Conservation (phyloP, 2,113 vertebrate species). For the Sapayoa aenigma region DNA sequence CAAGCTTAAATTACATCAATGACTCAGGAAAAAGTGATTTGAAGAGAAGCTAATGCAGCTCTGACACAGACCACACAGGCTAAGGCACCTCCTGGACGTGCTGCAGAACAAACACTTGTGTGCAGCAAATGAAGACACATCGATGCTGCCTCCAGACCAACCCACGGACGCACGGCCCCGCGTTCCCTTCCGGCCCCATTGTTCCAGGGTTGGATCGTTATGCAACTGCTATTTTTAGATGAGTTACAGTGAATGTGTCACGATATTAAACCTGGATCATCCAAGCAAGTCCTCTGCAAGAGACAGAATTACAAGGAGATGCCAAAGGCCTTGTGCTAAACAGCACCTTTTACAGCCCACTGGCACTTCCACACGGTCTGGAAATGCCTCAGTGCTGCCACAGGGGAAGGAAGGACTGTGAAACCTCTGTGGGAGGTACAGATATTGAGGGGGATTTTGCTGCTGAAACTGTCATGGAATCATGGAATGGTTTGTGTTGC, state of each 20-base stretch:
- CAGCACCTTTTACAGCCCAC: background rate
- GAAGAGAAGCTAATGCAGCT: background rate
- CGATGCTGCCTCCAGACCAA: background rate
- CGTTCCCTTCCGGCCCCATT: background rate
- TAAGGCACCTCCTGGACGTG: background rate
- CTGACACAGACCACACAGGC: background rate
- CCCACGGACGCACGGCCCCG: background rate
- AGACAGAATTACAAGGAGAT: background rate
- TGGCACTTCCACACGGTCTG: fast-evolving
- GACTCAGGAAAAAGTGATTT: background rate
- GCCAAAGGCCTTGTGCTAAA: background rate
- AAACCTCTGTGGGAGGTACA: fast-evolving
- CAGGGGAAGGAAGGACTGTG: background rate
- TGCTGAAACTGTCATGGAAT: background rate
- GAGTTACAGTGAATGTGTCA: background rate
- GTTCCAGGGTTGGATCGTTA: background rate
- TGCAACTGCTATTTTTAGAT: background rate
- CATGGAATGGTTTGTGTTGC: background rate
- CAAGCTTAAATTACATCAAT: background rate
- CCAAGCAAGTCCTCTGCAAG: background rate
- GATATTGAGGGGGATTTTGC: background rate
- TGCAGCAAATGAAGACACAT: background rate
- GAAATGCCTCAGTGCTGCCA: background rate
- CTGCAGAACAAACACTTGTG: background rate
- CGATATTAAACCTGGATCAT: background rate